Percentiles rank a stretch among this genome's conserved stretches.
phyloP scores from a whole-genome alignment of 2,113 vertebrate genomes.

The Oenanthe oenanthe region DNA sequence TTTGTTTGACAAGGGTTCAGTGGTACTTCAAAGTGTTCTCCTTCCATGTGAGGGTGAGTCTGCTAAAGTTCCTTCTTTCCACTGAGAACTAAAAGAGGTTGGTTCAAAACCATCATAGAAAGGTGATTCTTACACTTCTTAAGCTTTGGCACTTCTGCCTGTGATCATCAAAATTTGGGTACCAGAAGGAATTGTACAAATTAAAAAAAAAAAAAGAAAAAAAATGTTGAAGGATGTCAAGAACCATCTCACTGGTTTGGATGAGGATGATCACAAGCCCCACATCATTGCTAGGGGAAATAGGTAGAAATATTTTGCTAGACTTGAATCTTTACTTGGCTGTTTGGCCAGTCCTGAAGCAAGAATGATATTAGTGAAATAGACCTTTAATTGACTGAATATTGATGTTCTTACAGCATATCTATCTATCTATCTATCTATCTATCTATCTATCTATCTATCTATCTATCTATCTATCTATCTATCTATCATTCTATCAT shows the following conservation, averaged over 20 bases:
- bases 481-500: neutral
- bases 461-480: too few species aligned
- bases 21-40: neutral
- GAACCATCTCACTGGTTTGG: neutral
- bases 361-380: neutral
- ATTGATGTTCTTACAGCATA: neutral
- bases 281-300: neutral
- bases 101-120: neutral
- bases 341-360: neutral
- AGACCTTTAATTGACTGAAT: neutral
- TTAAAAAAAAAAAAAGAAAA: neutral
- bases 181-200: neutral
- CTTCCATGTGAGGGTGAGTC: neutral
- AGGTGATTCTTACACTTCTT: neutral
- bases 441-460: neutral
- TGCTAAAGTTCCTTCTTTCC: neutral
- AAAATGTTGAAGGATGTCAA: neutral
- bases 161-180: neutral
- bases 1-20: neutral
- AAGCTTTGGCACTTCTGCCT: neutral
- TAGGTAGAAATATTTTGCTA: neutral
- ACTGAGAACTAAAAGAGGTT: neutral
- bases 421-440: neutral
- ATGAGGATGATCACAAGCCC: neutral
- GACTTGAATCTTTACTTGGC: neutral